These are phyloP conservation scores for Hiodon tergisus DNA, from an alignment of 2,113 vertebrate species.

Conservation along the genomic window DNA sequence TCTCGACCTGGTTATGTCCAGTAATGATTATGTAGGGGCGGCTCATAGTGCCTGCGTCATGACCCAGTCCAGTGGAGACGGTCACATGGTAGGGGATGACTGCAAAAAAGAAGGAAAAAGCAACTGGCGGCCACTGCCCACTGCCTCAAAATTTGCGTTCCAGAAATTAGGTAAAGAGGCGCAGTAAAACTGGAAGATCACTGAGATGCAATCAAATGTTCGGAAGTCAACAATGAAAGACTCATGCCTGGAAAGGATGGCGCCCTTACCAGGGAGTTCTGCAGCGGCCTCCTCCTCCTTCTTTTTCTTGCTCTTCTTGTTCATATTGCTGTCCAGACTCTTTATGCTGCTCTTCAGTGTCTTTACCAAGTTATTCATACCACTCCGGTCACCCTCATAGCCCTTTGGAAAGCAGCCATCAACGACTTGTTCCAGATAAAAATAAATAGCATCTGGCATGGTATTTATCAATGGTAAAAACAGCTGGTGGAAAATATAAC, in stretches of 20 bases:
- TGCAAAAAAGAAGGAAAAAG: slow-evolving; percentile 43
- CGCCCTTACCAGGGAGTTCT: slow-evolving; percentile 65
- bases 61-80: slow-evolving; percentile 75
- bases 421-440: too few species aligned
- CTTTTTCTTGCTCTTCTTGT: slow-evolving; percentile 68
- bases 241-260: too few species aligned
- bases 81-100: slow-evolving; percentile 88
- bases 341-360: slow-evolving; percentile 62
- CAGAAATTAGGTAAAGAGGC: too few species aligned
- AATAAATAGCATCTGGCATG: too few species aligned
- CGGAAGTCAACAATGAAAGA: too few species aligned
- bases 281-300: slow-evolving; percentile 57
- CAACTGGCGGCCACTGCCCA: neutral
- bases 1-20: slow-evolving; percentile 67
- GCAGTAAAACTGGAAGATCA: neutral
- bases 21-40: slow-evolving; percentile 79
- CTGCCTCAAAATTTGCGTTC: too few species aligned
- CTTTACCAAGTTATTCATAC: slow-evolving; percentile 56
- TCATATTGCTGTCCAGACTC: slow-evolving; percentile 71
- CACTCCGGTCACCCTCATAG: slow-evolving; percentile 71
- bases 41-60: slow-evolving; percentile 79
- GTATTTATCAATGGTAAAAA: neutral
- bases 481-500: neutral
- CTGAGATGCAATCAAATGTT: too few species aligned
- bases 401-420: slow-evolving; percentile 55